Conservation (phyloP, 2,797 vertebrate genomes). For the Bradypodion ventrale region DNA sequence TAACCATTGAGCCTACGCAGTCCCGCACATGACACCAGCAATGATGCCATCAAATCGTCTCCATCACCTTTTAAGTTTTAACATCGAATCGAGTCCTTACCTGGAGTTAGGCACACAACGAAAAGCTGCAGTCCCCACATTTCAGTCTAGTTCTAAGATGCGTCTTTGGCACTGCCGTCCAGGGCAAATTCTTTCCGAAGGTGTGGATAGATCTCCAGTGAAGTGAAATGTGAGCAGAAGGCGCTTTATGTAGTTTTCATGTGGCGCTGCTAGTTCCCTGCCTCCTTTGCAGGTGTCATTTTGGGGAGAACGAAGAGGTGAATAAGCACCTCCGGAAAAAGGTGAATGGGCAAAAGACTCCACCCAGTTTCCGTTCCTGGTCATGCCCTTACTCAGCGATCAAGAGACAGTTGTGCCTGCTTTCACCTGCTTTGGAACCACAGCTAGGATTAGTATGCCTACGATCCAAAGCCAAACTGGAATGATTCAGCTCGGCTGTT, state of each 20-base stretch:
- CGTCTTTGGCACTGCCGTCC: no score
- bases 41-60: background rate
- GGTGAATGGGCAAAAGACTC: background rate
- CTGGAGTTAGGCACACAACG: conserved; percentile 9
- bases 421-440: background rate
- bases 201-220: background rate
- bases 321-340: background rate
- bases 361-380: background rate
- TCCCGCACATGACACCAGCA: no score
- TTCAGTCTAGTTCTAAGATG: background rate
- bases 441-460: no score
- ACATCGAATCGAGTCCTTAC: background rate
- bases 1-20: no score
- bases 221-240: background rate
- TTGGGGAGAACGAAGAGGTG: conserved; percentile 2
- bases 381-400: background rate
- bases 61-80: no score
- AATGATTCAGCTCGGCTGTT: no score
- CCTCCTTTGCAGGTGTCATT: conserved; percentile 8
- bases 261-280: background rate
- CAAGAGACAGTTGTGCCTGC: background rate
- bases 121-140: background rate
- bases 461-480: no score
- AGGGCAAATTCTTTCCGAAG: no score
- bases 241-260: background rate